A percentile compares a stretch with the other conserved stretches of the same genome.
Conservation (phyloP, 35 echinoderm and acorn worm species). For the Strongylocentrotus purpuratus region DNA sequence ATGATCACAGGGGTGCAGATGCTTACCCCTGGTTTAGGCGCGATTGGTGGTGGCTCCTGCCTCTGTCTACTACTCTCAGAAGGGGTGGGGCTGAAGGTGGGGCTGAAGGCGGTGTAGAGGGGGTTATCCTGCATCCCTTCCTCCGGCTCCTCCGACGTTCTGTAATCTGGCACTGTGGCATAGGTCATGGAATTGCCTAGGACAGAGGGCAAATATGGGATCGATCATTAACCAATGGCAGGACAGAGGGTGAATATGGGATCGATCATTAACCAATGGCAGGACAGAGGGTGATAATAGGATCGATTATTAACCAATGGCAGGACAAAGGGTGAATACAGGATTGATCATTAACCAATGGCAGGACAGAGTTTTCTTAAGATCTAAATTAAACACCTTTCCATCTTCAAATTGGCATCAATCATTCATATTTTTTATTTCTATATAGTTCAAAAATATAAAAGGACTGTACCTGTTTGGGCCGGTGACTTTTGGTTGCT, state of each 20-base stretch:
- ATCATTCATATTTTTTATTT: too few species aligned
- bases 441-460: too few species aligned
- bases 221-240: too few species aligned
- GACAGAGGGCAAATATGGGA: neutral
- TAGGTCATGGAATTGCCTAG: neutral
- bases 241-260: too few species aligned
- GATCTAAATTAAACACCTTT: too few species aligned
- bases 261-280: too few species aligned
- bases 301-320: too few species aligned
- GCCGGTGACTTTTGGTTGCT: neutral
- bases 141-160: neutral
- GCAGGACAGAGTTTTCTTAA: too few species aligned
- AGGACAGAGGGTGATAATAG: too few species aligned
- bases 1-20: neutral
- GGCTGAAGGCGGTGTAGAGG: neutral
- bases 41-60: neutral
- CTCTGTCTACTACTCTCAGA: neutral
- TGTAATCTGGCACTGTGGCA: neutral
- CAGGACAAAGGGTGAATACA: too few species aligned
- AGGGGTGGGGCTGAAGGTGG: neutral
- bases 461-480: neutral
- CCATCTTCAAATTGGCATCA: too few species aligned
- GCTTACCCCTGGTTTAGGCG: neutral
- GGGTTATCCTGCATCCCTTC: neutral
- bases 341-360: too few species aligned